Conservation (phyloP, 2,888 invertebrate species). For the Gastrophysa polygoni region DNA sequence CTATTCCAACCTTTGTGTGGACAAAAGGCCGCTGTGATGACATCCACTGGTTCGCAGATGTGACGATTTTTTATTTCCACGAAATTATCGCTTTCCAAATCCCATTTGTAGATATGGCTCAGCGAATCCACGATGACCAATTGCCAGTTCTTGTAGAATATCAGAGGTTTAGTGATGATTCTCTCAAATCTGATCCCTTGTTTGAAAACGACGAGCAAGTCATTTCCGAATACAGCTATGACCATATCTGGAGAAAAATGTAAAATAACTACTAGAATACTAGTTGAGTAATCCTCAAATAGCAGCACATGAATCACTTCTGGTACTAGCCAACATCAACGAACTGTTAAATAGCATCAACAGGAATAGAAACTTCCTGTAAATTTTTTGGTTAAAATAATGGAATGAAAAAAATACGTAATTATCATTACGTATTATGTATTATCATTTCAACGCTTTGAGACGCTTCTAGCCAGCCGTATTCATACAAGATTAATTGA, state of each 20-base stretch:
- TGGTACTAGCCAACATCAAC: no score
- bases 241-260: conserved; percentile 23
- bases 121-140: conserved; percentile 25
- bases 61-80: conserved; percentile 3
- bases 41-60: conserved; percentile 16
- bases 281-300: no score
- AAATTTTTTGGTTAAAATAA: no score
- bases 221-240: conserved; percentile 14
- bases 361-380: no score
- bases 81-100: conserved; percentile 20
- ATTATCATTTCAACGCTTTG: no score
- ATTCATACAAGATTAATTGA: no score
- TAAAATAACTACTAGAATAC: no score
- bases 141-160: conserved; percentile 21
- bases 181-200: conserved; percentile 18
- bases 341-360: no score
- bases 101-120: conserved; percentile 27
- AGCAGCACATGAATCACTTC: no score
- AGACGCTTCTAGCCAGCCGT: no score
- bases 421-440: no score
- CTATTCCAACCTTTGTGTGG: conserved; percentile 17
- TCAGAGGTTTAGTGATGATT: conserved; percentile 19
- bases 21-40: conserved; percentile 24
- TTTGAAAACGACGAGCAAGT: conserved; percentile 18
- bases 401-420: no score